Percentiles rank a stretch among this genome's conserved stretches.
Conservation (phyloP, 2,888 invertebrate genomes). For the Tinea pellionella region DNA sequence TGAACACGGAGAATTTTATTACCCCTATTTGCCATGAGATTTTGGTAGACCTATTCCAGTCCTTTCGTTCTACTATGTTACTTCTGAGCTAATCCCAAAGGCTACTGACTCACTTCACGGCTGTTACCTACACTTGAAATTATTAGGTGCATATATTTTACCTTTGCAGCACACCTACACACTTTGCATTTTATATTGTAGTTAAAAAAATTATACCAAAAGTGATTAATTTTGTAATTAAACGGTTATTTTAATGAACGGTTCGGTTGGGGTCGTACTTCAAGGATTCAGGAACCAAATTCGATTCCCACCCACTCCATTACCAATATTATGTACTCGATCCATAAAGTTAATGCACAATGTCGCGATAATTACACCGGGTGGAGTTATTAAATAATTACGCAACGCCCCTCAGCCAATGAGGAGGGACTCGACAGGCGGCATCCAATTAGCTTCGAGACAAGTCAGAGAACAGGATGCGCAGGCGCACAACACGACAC, state of each 20-base stretch:
- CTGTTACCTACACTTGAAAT: too few relatives aligned
- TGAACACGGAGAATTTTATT: too few relatives aligned
- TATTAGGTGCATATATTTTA: too few relatives aligned
- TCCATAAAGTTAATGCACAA: conserved; percentile 8
- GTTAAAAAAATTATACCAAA: background rate
- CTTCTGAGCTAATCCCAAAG: too few relatives aligned
- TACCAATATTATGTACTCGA: conserved; percentile 4
- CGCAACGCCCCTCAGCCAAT: conserved; percentile 54
- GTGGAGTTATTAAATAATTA: conserved; percentile 65
- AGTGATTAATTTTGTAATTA: background rate
- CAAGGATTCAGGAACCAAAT: conserved; percentile 5
- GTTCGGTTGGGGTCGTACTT: background rate
- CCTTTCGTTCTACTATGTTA: too few relatives aligned
- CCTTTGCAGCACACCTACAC: too few relatives aligned
- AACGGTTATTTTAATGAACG: conserved; percentile 2
- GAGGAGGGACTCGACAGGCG: conserved; percentile 34
- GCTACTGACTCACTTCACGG: too few relatives aligned
- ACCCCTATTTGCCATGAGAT: too few relatives aligned
- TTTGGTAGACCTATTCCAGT: too few relatives aligned
- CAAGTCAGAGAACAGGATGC: conserved; percentile 26
- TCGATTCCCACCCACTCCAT: conserved; percentile 7
- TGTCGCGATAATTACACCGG: conserved; percentile 21
- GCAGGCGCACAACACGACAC: conserved; percentile 28
- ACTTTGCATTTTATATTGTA: background rate
- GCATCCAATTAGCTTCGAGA: conserved; percentile 53